Conservation (phyloP, 2,797 vertebrate genomes). For the Botia kubotai region DNA sequence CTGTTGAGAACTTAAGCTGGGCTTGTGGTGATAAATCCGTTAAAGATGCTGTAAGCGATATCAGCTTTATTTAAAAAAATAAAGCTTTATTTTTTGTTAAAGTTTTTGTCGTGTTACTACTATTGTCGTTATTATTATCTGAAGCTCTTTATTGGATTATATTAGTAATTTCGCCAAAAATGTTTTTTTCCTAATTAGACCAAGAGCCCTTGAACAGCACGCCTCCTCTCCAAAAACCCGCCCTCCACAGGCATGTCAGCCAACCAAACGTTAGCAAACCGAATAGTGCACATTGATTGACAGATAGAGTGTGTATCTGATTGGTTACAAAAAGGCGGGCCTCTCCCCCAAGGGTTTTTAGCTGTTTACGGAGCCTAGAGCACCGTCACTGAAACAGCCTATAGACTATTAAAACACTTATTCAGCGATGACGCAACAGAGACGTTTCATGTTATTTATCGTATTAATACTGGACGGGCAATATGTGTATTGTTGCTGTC, state of each 20-base stretch:
- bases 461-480: neutral
- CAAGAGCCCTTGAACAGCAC: neutral
- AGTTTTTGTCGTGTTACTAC: too few species aligned
- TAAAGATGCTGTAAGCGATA: too few species aligned
- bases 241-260: neutral
- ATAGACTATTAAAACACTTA: neutral
- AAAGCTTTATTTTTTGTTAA: too few species aligned
- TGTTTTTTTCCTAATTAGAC: neutral
- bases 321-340: conserved; percentile 41
- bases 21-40: too few species aligned
- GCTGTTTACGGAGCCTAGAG: neutral
- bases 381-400: neutral
- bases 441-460: neutral
- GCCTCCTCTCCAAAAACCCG: neutral
- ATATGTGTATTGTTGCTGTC: conserved; percentile 4
- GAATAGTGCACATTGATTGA: neutral
- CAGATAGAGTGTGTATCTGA: neutral
- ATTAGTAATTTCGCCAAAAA: too few species aligned
- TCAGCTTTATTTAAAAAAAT: too few species aligned
- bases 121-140: too few species aligned
- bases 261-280: neutral
- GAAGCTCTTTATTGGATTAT: neutral
- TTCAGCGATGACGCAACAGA: neutral
- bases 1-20: too few species aligned
- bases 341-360: conserved; percentile 31